Percentiles rank a stretch among this genome's conserved stretches.
phyloP scores from a whole-genome alignment of 2,113 vertebrate species.

The Rutilus rutilus region DNA sequence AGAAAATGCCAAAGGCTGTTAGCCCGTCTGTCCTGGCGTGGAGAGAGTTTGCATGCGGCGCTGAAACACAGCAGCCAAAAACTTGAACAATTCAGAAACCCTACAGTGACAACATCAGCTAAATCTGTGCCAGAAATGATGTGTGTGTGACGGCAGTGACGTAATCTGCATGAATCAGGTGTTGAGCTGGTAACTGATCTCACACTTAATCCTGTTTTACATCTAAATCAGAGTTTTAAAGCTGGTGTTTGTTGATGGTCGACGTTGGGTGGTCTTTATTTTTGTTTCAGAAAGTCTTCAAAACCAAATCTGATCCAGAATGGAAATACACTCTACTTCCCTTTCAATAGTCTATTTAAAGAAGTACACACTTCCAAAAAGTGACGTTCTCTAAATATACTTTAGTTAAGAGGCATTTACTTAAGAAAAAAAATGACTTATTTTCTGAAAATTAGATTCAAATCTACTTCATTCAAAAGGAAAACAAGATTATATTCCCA shows the following conservation, averaged over 20 bases:
- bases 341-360: background rate
- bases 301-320: background rate
- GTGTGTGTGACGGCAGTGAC: background rate
- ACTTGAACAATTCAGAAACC: background rate
- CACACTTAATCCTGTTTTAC: background rate
- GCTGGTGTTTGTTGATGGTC: background rate
- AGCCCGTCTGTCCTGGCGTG: background rate
- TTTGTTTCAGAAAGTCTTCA: background rate
- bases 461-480: background rate
- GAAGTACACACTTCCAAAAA: background rate
- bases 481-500: background rate
- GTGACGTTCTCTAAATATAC: background rate
- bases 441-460: background rate
- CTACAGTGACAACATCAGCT: background rate
- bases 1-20: background rate
- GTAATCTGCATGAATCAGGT: background rate
- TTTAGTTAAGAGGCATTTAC: background rate
- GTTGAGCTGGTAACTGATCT: background rate
- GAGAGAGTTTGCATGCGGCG: background rate
- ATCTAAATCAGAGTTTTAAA: background rate
- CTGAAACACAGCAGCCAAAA: background rate
- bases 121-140: conserved; percentile 8
- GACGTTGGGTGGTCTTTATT: background rate
- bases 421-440: background rate
- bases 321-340: background rate